Percentiles rank a stretch among this genome's conserved stretches.
phyloP scores from a whole-genome alignment of 2,888 invertebrate species.

The Pyrochroa serraticornis region DNA sequence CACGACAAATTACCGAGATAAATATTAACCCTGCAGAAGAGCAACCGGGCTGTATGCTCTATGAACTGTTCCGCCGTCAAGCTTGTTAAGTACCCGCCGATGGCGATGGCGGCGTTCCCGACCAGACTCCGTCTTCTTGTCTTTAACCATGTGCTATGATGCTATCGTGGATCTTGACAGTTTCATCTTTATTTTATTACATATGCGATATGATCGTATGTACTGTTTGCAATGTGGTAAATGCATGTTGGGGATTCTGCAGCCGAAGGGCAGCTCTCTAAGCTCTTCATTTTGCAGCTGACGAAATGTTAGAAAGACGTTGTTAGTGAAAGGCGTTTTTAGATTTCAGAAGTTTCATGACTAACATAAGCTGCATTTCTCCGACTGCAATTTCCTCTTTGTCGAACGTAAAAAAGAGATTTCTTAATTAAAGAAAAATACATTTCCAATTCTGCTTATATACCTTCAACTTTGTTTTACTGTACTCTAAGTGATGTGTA shows the following conservation, averaged over 20 bases:
- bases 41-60: constrained; percentile 14
- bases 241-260: background rate
- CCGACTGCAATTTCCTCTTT: no score
- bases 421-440: no score
- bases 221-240: constrained; percentile 10
- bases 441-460: no score
- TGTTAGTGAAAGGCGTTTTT: no score
- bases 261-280: no score
- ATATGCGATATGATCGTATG: constrained; percentile 7
- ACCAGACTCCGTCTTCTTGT: constrained; percentile 17
- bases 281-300: no score
- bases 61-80: constrained; percentile 17
- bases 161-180: constrained; percentile 20
- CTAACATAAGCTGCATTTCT: no score
- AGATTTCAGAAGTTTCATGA: no score
- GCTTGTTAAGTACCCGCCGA: constrained; percentile 19
- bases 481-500: no score
- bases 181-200: constrained; percentile 11
- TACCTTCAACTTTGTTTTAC: no score
- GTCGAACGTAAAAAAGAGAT: no score
- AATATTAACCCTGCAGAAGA: constrained; percentile 32
- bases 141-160: constrained; percentile 14
- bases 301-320: no score
- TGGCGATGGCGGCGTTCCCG: constrained; percentile 20
- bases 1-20: constrained; percentile 33